Conservation (phyloP, 1,140 invertebrate species). For the Cepaea nemoralis region DNA sequence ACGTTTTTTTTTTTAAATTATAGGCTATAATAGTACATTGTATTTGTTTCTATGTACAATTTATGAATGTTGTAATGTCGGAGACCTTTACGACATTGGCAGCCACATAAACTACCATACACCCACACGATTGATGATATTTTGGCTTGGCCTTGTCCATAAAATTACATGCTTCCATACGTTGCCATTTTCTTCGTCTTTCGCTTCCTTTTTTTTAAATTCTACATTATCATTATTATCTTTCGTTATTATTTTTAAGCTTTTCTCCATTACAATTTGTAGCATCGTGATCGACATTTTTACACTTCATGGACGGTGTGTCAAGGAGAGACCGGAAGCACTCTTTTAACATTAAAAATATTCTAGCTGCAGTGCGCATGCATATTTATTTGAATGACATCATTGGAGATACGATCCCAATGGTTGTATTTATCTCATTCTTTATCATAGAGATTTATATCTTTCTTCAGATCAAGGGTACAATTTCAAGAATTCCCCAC, state of each 20-base stretch:
- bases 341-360: neutral
- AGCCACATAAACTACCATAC: no score
- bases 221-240: no score
- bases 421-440: slow-evolving; percentile 3
- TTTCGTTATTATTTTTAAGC: neutral
- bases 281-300: neutral
- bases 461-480: neutral
- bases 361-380: neutral
- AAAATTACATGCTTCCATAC: no score
- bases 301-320: neutral
- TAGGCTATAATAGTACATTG: no score
- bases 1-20: no score
- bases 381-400: slow-evolving; percentile 6
- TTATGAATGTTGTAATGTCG: no score
- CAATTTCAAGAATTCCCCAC: neutral
- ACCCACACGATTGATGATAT: no score
- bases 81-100: no score
- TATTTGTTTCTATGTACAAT: no score
- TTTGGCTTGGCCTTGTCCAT: no score
- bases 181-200: no score
- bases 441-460: slow-evolving; percentile 3
- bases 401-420: neutral
- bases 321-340: neutral
- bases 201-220: no score
- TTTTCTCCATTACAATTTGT: neutral